Evolutionary conservation across 1,140 invertebrate species (phyloP).

Genomic region (Proctacanthus coquilletti): DNA sequence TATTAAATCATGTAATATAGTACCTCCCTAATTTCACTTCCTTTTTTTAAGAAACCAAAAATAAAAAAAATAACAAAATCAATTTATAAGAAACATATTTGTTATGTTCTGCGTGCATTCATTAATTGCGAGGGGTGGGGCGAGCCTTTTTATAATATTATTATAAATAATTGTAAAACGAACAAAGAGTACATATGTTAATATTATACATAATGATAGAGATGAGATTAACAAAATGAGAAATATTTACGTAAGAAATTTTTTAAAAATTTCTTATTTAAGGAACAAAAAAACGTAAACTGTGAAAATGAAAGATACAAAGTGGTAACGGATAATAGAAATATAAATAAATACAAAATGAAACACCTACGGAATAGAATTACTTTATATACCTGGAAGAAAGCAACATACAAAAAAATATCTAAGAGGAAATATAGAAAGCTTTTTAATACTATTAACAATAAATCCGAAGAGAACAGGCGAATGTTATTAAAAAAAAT

Average conservation of each 20-base stretch:
- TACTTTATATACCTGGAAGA: background rate
- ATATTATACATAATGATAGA: background rate
- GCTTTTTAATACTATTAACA: background rate
- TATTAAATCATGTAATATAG: background rate
- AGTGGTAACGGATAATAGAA: background rate
- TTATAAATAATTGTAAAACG: conserved; percentile 1
- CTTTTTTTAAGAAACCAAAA: background rate
- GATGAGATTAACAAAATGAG: background rate
- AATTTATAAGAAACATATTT: conserved; percentile 1
- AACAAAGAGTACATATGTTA: background rate
- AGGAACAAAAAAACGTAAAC: no score
- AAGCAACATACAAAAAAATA: background rate
- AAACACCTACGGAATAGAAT: background rate
- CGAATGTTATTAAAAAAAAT: background rate
- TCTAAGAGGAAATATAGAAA: background rate
- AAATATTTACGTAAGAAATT: background rate
- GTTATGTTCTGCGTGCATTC: conserved; percentile 4
- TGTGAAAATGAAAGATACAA: background rate
- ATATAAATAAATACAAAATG: background rate
- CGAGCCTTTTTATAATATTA: conserved; percentile 4
- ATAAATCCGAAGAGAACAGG: background rate
- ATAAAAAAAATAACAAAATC: background rate
- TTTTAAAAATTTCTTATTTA: background rate
- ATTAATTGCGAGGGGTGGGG: conserved; percentile 5
- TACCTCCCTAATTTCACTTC: no score